These are phyloP conservation scores for Benitochromis conjunctus DNA, from an alignment of 2,113 vertebrate genomes.

Conservation along the genomic window DNA sequence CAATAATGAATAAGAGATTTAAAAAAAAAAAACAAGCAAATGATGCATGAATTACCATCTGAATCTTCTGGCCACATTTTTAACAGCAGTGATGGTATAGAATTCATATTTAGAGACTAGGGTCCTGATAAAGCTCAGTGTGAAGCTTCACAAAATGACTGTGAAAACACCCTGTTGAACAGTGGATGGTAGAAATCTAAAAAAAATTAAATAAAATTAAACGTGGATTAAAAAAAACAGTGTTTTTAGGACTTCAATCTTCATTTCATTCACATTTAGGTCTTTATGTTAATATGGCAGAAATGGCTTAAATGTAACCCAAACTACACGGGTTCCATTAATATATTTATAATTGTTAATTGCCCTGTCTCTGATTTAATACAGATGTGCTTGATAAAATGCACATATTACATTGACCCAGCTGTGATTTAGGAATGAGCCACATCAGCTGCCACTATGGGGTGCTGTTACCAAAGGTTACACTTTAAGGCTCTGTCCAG, in stretches of 20 bases:
- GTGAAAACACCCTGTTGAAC: not conserved
- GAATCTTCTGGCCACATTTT: not conserved
- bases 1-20: not conserved
- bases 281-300: not conserved
- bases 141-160: not conserved
- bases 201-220: not conserved
- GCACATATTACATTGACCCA: not conserved
- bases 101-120: not conserved
- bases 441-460: not conserved
- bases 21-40: not conserved
- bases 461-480: constrained; percentile 40
- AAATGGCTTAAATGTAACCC: not conserved
- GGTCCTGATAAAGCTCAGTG: rapidly evolving
- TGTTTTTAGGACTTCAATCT: not conserved
- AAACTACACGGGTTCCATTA: rapidly evolving
- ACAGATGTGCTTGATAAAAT: not conserved
- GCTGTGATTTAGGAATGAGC: not conserved
- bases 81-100: not conserved
- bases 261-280: not conserved
- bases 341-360: not conserved
- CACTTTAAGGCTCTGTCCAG: not conserved
- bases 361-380: not conserved
- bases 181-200: not conserved
- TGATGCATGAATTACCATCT: not conserved
- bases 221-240: not conserved